A percentile compares a stretch with the other conserved stretches of the same genome.
These are phyloP conservation scores for Dinomys branickii DNA, from an alignment of 2,113 vertebrate species.

Conservation along the genomic window DNA sequence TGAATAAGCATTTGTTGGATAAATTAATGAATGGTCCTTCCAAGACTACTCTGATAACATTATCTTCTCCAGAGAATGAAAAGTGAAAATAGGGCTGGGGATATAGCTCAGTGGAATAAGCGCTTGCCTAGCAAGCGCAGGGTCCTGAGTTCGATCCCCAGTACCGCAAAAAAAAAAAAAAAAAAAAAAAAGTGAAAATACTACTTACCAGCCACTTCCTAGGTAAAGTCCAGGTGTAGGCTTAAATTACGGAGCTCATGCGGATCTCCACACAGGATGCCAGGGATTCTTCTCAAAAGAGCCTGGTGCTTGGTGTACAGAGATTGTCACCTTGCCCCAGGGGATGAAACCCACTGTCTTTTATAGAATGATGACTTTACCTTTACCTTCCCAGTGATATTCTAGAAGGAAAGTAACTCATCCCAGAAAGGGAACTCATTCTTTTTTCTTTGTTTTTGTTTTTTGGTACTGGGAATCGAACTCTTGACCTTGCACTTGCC, in stretches of 20 bases:
- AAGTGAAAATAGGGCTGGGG: background rate
- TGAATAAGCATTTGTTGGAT: background rate
- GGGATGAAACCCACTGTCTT: background rate
- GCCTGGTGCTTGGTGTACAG: background rate
- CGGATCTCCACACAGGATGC: background rate
- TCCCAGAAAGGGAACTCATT: background rate
- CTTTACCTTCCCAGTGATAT: background rate
- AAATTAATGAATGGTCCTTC: background rate
- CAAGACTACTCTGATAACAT: background rate
- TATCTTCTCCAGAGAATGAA: background rate
- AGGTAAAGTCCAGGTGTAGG: background rate
- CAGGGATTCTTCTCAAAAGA: background rate
- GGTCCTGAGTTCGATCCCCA: no score
- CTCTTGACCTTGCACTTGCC: no score
- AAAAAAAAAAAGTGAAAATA: background rate
- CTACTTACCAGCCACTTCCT: background rate
- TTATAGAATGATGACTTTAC: background rate
- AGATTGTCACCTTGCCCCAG: background rate
- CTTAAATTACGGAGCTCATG: background rate
- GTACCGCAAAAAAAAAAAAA: no score
- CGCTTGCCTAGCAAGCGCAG: no score
- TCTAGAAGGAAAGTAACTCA: slow-evolving; percentile 4
- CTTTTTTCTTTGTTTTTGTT: no score
- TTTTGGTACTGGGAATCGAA: no score
- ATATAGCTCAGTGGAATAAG: no score